These are phyloP conservation scores for Xerus inauris DNA, from an alignment of 2,113 vertebrate genomes.

Conservation along the genomic window DNA sequence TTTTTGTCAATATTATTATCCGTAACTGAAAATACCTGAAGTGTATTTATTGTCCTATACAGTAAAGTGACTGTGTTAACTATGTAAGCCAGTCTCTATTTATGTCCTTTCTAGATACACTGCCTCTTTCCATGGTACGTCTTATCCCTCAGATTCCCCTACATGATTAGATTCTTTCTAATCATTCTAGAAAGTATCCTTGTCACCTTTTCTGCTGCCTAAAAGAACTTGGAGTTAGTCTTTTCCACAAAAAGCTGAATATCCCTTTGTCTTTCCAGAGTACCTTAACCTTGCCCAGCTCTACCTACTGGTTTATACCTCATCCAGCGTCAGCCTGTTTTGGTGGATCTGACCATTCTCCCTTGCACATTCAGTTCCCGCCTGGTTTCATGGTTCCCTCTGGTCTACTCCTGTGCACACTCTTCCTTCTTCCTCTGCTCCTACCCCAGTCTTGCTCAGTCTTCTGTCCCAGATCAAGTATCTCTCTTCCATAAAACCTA, in stretches of 20 bases:
- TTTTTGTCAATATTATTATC: neutral
- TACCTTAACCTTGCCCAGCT: neutral
- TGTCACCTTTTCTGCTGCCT: neutral
- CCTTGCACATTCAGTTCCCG: neutral
- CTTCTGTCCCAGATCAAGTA: neutral
- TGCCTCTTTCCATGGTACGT: neutral
- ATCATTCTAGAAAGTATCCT: neutral
- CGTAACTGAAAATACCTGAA: neutral
- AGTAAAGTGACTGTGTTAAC: neutral
- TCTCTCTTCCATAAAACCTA: neutral
- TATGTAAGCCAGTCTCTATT: neutral
- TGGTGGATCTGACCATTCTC: neutral
- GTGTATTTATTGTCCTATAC: neutral
- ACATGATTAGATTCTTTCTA: neutral
- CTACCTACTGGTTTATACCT: neutral
- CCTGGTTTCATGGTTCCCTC: neutral
- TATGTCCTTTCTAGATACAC: neutral
- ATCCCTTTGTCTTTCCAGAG: neutral
- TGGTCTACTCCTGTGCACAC: rapidly evolving
- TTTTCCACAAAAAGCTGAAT: neutral
- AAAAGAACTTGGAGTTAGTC: neutral
- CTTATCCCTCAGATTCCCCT: neutral
- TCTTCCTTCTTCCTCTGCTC: neutral
- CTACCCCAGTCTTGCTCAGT: neutral
- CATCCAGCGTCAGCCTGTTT: neutral